phyloP scores from a whole-genome alignment of 2,113 vertebrate genomes.

The Terrapene triunguis region DNA sequence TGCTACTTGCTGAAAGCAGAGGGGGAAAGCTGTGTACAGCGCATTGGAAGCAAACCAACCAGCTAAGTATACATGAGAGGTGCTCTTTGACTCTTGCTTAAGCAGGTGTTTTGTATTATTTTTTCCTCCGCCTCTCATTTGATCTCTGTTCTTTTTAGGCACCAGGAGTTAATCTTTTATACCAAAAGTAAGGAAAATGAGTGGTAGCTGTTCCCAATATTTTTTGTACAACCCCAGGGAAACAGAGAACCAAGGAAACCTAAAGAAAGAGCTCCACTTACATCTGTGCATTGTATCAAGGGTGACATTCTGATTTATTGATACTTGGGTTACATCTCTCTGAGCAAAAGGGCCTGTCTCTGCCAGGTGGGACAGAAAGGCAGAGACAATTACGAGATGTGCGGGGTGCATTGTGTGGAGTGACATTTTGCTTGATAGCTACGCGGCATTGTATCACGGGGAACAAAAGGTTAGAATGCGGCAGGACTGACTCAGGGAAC shows the following conservation, averaged over 20 bases:
- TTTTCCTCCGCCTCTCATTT: slow-evolving; percentile 31
- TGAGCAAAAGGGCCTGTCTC: neutral
- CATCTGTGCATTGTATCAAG: neutral
- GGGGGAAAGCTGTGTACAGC: neutral
- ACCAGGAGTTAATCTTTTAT: neutral
- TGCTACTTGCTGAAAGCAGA: neutral
- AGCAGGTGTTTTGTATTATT: neutral
- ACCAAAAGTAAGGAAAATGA: neutral
- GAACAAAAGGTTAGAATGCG: neutral
- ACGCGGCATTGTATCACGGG: neutral
- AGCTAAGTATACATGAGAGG: neutral
- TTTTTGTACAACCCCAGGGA: slow-evolving; percentile 1
- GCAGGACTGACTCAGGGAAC: neutral
- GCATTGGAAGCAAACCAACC: neutral
- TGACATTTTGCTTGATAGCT: slow-evolving; percentile 9
- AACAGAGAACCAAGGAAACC: neutral
- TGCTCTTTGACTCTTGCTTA: neutral
- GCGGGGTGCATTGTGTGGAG: neutral
- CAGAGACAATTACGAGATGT: neutral
- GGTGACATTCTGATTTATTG: slow-evolving; percentile 51
- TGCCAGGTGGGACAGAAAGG: slow-evolving; percentile 30
- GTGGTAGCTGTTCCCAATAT: slow-evolving; percentile 46
- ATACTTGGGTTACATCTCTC: neutral
- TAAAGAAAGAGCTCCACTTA: slow-evolving; percentile 21
- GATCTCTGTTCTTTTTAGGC: slow-evolving; percentile 15